phyloP scores from a whole-genome alignment of 2,113 vertebrate genomes.

The Etheostoma spectabile region DNA sequence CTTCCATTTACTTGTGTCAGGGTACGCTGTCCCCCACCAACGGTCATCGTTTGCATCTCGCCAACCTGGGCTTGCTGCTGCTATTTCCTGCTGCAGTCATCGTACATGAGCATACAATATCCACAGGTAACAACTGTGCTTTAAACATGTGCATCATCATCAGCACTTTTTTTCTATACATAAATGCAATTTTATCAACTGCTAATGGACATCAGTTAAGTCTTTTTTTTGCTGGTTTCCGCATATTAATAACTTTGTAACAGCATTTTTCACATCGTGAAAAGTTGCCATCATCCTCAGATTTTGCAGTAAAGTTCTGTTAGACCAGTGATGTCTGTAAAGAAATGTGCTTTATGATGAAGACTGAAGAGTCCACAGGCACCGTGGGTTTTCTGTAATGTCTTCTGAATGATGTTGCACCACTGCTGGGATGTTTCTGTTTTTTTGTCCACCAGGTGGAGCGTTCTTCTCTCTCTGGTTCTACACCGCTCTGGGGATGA shows the following conservation, averaged over 20 bases:
- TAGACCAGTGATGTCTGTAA: neutral
- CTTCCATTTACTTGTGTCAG: constrained; percentile 10
- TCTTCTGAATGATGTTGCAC: neutral
- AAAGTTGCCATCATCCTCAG: no score
- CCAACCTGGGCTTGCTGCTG: constrained; percentile 56
- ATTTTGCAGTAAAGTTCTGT: neutral
- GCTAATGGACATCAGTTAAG: neutral
- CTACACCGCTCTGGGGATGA: constrained; percentile 57
- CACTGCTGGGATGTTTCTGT: neutral
- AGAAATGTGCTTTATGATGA: neutral
- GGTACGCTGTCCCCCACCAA: constrained; percentile 35
- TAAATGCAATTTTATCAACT: neutral
- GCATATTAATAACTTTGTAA: neutral
- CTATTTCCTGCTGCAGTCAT: constrained; percentile 58
- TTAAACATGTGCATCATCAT: neutral
- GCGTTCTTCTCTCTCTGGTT: constrained; percentile 62
- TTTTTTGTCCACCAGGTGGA: constrained; percentile 44
- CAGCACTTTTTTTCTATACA: neutral
- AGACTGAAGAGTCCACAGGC: neutral
- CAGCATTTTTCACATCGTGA: neutral
- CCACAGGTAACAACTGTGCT: constrained; percentile 59
- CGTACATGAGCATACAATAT: constrained; percentile 38
- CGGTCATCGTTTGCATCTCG: constrained; percentile 48
- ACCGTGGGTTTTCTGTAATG: neutral
- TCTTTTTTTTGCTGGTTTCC: neutral